phyloP scores from a whole-genome alignment of 2,888 invertebrate genomes.

The Lissocephala sabroskyi region DNA sequence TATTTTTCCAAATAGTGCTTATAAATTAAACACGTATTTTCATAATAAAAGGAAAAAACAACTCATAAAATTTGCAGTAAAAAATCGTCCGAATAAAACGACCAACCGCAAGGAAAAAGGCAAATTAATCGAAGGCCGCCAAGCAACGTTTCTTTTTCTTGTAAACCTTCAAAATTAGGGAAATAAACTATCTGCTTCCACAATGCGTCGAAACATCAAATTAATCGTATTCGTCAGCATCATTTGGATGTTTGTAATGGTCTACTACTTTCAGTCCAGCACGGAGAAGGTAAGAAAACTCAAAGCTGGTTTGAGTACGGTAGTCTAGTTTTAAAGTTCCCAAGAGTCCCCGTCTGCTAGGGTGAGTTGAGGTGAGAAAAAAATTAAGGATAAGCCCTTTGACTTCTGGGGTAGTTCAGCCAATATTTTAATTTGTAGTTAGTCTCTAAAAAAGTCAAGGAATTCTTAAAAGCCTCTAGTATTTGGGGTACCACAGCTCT shows the following conservation, averaged over 20 bases:
- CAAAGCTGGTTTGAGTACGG: too few relatives aligned
- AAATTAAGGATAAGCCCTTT: too few relatives aligned
- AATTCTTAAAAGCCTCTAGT: too few relatives aligned
- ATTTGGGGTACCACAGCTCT: too few relatives aligned
- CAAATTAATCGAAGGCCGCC: conserved; percentile 12
- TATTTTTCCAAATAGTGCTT: conserved; percentile 25
- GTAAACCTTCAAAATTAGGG: conserved; percentile 1
- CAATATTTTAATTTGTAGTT: too few relatives aligned
- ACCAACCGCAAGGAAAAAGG: conserved; percentile 9
- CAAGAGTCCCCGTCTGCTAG: too few relatives aligned
- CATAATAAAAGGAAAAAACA: conserved; percentile 21
- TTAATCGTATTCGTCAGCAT: conserved; percentile 71
- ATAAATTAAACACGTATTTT: conserved; percentile 30
- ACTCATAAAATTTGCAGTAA: conserved; percentile 9
- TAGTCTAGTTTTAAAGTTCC: too few relatives aligned
- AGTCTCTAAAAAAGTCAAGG: too few relatives aligned
- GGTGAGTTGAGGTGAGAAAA: too few relatives aligned
- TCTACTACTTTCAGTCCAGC: conserved; percentile 71
- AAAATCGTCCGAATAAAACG: conserved; percentile 14
- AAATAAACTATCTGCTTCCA: conserved; percentile 20
- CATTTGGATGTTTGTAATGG: conserved; percentile 73
- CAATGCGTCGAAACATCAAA: conserved; percentile 72
- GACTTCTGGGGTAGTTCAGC: too few relatives aligned
- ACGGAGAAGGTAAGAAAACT: conserved; percentile 70
- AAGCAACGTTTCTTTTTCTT: too few relatives aligned